Base-by-base conservation (phyloP, 2,888 invertebrate species). In the Chorisops tibialis region DNA sequence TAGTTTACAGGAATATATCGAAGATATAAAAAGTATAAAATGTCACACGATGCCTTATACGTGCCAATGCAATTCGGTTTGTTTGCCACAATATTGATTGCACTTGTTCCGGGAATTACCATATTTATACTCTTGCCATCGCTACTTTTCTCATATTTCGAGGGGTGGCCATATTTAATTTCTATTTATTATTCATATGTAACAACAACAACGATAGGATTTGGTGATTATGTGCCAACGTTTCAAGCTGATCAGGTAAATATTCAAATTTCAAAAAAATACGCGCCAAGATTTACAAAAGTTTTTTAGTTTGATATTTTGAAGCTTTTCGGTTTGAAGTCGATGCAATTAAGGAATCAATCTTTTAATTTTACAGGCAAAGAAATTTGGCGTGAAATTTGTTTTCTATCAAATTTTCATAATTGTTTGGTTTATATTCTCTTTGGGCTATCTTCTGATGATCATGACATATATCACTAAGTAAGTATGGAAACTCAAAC, bases 381-480 rank as follows among this genome's bases (percentile, higher is more conserved):
- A 72, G 7, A 71, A 74, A 50, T 83, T 81, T 64, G 87, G 87
- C 11, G 69, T 80, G 2, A 84, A 85, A 73, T 86, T 85, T 72
- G 81, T 83, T 65, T 78, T 87, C 2, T 95, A 95, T 79, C 87
- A 93, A 77, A 83, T 88, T 63, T 89, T 91, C 69, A 81, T 94
- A 0, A 85, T 94, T 35, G 77, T 89, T 22, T 95, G 95, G 95
- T 91, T 95, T 59, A 91, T 93, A 64, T 93, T 93, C 71, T 94
- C 95, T 0, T 82, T 95, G 66, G 94, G 94, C 0, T 95, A 95
- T 75, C 84, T 93, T 47, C 86, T 93, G 21, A 95, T 95, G 94
- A 85, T 93, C 48, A 84, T 93, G 68, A 89, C 90, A 1, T 93
- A 92, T 72, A 90, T 93, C 67, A 87, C 91, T 9, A 75, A 78